phyloP scores from a whole-genome alignment of 2,113 vertebrate genomes.

The Ornithorhynchus anatinus region DNA sequence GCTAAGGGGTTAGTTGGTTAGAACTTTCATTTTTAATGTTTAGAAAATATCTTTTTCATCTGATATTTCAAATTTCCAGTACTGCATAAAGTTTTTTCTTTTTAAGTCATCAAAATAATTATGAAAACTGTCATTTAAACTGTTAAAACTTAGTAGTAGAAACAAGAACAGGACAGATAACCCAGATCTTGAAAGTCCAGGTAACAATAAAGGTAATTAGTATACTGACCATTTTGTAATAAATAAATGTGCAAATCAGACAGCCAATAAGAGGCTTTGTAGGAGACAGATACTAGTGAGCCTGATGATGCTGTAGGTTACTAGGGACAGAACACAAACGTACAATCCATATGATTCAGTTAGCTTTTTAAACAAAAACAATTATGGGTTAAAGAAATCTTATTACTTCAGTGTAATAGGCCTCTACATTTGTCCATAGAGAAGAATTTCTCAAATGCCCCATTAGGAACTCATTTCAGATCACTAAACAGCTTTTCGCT shows the following conservation, averaged over 20 bases:
- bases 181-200: no score
- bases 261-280: not conserved
- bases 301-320: not conserved
- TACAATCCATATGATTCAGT: constrained; percentile 5
- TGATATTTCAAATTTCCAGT: no score
- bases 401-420: not conserved
- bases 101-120: no score
- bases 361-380: constrained; percentile 1
- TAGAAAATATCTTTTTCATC: no score
- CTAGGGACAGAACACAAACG: not conserved
- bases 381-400: not conserved
- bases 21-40: no score
- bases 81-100: no score
- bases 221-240: not conserved
- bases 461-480: not conserved
- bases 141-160: no score
- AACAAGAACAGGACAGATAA: no score
- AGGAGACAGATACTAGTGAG: not conserved
- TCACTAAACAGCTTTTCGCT: fast-evolving
- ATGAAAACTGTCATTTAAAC: no score
- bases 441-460: not conserved
- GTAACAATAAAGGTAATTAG: no score
- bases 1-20: no score
- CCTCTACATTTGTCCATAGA: not conserved
- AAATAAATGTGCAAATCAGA: fast-evolving